phyloP scores from a whole-genome alignment of 2,797 vertebrate genomes.

The Phoebastria nigripes region DNA sequence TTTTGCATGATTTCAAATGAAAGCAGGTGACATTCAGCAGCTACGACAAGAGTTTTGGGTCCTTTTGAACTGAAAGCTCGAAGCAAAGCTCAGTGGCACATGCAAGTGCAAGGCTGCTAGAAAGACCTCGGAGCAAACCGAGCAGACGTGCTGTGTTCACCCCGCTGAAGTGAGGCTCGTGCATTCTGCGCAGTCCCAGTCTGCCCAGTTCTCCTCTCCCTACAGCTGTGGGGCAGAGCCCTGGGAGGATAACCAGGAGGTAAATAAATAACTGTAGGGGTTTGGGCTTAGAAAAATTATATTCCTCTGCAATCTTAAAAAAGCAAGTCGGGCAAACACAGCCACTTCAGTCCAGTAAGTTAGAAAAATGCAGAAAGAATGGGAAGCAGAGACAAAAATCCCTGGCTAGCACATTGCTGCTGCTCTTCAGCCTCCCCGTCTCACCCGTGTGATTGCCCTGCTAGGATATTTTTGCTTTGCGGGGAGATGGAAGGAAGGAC shows the following conservation, averaged over 20 bases:
- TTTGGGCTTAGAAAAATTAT: not conserved
- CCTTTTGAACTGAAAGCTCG: not conserved
- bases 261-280: not conserved
- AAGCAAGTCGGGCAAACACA: not conserved
- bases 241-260: not conserved
- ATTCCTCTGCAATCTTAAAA: not conserved
- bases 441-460: not conserved
- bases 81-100: not conserved
- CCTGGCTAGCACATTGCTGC: not conserved
- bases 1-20: conserved; percentile 10
- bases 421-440: not conserved
- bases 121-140: not conserved
- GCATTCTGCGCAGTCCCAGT: not conserved
- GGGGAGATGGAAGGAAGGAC: conserved; percentile 9
- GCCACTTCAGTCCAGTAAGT: not conserved
- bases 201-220: not conserved
- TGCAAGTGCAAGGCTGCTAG: not conserved
- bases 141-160: accelerated
- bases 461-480: not conserved
- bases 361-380: conserved; percentile 24
- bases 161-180: not conserved
- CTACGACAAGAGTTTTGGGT: not conserved
- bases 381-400: conserved; percentile 3
- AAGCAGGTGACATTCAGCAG: not conserved
- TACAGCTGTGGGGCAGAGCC: not conserved